Evolutionary conservation across 1,140 invertebrate species (phyloP), one percentile per base, ranked within the genome.

Genomic region (Chironomus striatipennis): DNA sequence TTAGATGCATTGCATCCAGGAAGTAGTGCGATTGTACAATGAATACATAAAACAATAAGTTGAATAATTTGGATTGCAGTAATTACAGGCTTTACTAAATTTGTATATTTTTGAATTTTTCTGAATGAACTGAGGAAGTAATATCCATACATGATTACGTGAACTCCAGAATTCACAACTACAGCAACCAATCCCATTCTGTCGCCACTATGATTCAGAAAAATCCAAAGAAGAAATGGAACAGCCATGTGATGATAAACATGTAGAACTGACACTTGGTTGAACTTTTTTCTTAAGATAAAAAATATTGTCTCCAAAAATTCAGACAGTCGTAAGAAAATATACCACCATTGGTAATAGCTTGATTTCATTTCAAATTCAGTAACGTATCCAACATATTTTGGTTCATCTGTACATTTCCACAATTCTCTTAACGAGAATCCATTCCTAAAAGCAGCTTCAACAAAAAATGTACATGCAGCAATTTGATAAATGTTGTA

Each of bases 201-300:
- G 0, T 17, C 20, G 1, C 17, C 65, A 21, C 65, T 70, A 20
- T 87, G 92, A 82, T 90, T 92, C 0, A 86, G 84, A 65, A 86
- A 87, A 42, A 83, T 78, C 88, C 88, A 93, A 9, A 84, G 84
- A 4, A 88, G 84, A 0, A 89, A 74, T 3, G 87, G 85, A 87
- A 95, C 94, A 12, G 90, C 89, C 8, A 90, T 85, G 81, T 97
- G 94, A 81, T 96, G 94, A 80, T 94, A 94, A 2, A 96, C 89
- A 78, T 96, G 94, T n/a, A 96, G 86, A 79, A 95, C 93, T 7
- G 91, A 89, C 10, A 95, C 84, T 79, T 96, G 93, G 76, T 88
- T 88, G 75, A 90, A 86, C 79, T 96, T 96, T 82, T 96, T 96
- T 43, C 92, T 85, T 67, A 96, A 82, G 24, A 96, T 87, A 82